Evolutionary conservation across 2,797 vertebrate genomes (phyloP).

Genomic region (Sebastes melanostomus): DNA sequence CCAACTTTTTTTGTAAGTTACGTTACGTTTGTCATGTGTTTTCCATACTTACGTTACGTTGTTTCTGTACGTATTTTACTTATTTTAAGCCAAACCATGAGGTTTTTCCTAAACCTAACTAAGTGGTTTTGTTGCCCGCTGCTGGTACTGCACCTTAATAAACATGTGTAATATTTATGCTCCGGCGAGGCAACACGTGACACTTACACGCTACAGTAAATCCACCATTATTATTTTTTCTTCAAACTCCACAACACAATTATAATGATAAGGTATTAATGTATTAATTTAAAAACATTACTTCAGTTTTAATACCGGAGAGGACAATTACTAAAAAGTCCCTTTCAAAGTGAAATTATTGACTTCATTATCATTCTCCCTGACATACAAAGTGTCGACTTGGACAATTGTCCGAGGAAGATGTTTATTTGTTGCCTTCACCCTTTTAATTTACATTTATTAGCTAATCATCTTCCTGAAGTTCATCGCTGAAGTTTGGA

Average conservation of each 20-base stretch:
- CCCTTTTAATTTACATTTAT: background rate
- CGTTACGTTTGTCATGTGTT: too few relatives aligned
- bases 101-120: too few relatives aligned
- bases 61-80: too few relatives aligned
- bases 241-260: background rate
- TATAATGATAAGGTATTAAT: background rate
- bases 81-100: too few relatives aligned
- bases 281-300: too few relatives aligned
- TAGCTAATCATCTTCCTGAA: background rate
- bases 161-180: too few relatives aligned
- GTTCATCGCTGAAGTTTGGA: background rate
- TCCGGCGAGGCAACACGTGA: too few relatives aligned
- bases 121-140: too few relatives aligned
- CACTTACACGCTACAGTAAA: background rate
- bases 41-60: too few relatives aligned
- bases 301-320: too few relatives aligned
- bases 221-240: background rate
- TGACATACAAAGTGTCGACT: background rate
- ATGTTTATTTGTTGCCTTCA: background rate
- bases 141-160: too few relatives aligned
- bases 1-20: too few relatives aligned
- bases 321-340: background rate
- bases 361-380: background rate
- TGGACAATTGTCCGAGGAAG: background rate
- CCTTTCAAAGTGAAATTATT: background rate